Evolutionary conservation across 2,113 vertebrate genomes (phyloP).

Genomic region (Anolis sagrei): DNA sequence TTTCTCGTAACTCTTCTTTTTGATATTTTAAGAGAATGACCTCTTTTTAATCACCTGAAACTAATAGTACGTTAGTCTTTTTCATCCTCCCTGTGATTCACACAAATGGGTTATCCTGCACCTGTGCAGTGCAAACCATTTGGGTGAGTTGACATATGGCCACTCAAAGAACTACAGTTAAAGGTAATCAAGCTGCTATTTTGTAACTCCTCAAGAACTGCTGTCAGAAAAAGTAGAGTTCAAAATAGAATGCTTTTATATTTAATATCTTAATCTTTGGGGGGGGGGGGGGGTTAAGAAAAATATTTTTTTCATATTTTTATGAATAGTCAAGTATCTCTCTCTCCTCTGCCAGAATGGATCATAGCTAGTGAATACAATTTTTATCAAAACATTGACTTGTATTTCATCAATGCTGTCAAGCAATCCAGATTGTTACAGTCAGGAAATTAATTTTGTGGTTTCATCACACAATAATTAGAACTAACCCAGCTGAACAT

Average conservation of each 20-base stretch:
- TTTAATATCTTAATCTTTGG: neutral
- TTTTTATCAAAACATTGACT: neutral
- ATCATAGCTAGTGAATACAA: slow-evolving; percentile 10
- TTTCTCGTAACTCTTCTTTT: slow-evolving; percentile 33
- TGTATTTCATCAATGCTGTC: slow-evolving; percentile 12
- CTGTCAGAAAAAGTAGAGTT: neutral
- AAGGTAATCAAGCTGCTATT: neutral
- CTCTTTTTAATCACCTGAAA: slow-evolving; percentile 41
- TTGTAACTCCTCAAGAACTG: slow-evolving; percentile 27
- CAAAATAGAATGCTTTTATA: neutral
- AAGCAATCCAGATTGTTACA: slow-evolving; percentile 30
- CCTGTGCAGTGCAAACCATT: too few relatives aligned
- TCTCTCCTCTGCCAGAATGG: neutral
- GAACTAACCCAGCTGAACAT: slow-evolving; percentile 35
- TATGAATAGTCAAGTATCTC: neutral
- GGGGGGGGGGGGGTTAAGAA: too few relatives aligned
- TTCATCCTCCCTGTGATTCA: too few relatives aligned
- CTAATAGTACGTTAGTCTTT: slow-evolving; percentile 30
- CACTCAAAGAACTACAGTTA: too few relatives aligned
- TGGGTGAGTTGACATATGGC: too few relatives aligned
- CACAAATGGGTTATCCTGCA: too few relatives aligned
- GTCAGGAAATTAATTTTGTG: slow-evolving; percentile 41
- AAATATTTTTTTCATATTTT: too few relatives aligned
- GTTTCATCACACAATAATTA: slow-evolving; percentile 27
- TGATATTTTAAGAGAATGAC: slow-evolving; percentile 39